Base-by-base conservation (phyloP, 2,888 invertebrate genomes). In the Volucella inanis region DNA sequence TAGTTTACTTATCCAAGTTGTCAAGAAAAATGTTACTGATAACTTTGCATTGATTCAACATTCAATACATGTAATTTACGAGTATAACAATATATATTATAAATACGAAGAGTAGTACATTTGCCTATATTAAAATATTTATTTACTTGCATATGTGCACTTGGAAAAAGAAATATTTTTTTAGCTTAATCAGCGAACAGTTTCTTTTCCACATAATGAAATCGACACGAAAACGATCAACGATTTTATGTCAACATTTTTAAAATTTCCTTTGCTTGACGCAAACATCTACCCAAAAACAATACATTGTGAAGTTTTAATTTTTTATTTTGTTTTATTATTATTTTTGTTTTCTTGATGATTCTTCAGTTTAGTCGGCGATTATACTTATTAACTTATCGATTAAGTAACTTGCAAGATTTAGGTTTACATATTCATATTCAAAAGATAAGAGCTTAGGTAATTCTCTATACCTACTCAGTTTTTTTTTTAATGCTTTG, bases 191-290 rank as follows among this genome's bases (percentile, higher is more conserved):
- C 74, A 74, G 64, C 74, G 49, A 12, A 54, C 52, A 64, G 54
- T 72, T 52, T 18, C 49, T 50, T 59, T 43, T 62, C 47, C 12
- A 64, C 43, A 11, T 22, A 64, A 64, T 49, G 55, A 74, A 55
- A 74, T 47, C 47, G 47, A 74, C 64, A 55, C 64, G 55, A 64
- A 61, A 81, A 59, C 38, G 47, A 81, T 76, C n/a, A 22, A 12
- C 8, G 59, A 14, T 43, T 31, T 52, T 59, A 59, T 65, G 50
- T 64, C 72, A 59, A 79, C 72, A 79, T 31, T 70, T 54, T 45
- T 74, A 6, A 45, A 68, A 38, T 10, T 54, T 54, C n/a, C 43
- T 62, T 39, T 67, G 52, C 59, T 62, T 80, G 43, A 70, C 62
- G 68, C 68, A 45, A 55, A 75, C n/a, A 54, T 31, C 62, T 43